Conservation (phyloP, 2,888 invertebrate genomes). For the Conistra vaccinii region DNA sequence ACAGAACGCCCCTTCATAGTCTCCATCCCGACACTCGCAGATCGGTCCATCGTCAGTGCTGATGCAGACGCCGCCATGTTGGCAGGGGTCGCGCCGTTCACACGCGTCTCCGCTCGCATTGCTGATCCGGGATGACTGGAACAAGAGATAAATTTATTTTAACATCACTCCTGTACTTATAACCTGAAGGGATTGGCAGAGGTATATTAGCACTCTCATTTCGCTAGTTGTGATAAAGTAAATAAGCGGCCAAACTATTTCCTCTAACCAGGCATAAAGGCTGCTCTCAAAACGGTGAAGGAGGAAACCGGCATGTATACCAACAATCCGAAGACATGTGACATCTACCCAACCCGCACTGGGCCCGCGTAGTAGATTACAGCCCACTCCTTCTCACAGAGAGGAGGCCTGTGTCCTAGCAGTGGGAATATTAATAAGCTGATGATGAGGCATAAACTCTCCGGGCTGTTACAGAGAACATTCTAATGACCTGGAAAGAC, state of each 20-base stretch:
- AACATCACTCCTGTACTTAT: background rate
- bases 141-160: conserved; percentile 64
- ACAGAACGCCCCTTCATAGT: conserved; percentile 98
- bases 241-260: background rate
- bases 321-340: too few species aligned
- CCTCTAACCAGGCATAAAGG: background rate
- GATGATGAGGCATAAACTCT: too few species aligned
- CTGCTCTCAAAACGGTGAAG: too few species aligned
- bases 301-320: too few species aligned
- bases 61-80: conserved; percentile 98
- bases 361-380: too few species aligned
- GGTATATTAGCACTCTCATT: background rate
- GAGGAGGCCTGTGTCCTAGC: too few species aligned
- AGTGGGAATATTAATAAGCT: too few species aligned
- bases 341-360: too few species aligned
- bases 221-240: background rate
- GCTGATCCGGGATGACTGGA: conserved; percentile 91
- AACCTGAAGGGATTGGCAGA: too few species aligned
- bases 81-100: conserved; percentile 97
- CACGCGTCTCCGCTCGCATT: conserved; percentile 96
- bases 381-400: too few species aligned
- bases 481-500: too few species aligned
- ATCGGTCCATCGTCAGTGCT: conserved; percentile 98
- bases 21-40: conserved; percentile 98
- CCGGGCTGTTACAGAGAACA: too few species aligned